Evolutionary conservation across 2,113 vertebrate genomes (phyloP).

Genomic region (Oxyura jamaicensis): DNA sequence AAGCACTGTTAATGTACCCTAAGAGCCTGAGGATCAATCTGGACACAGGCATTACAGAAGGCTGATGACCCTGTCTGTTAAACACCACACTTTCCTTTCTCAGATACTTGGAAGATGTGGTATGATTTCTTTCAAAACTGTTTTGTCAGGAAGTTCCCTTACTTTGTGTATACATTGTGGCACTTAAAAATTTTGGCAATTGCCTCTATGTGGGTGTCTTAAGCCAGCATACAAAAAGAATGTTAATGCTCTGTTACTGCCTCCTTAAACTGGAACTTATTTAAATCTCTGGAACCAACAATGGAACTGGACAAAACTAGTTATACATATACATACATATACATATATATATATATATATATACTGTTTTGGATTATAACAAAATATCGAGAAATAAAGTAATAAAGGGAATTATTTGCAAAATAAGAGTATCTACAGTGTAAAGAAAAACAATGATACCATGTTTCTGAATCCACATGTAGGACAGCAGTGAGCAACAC

Average conservation of each 20-base stretch:
- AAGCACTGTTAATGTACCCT: not conserved
- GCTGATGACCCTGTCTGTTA: not conserved
- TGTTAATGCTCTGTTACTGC: constrained; percentile 3
- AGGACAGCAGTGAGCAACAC: not conserved
- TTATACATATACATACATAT: no score
- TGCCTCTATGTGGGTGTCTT: not conserved
- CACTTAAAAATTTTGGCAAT: not conserved
- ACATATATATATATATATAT: not conserved
- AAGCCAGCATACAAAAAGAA: constrained; percentile 22
- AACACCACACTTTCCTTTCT: not conserved
- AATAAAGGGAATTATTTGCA: not conserved
- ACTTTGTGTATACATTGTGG: not conserved
- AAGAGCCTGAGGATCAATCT: not conserved
- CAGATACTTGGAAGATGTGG: not conserved
- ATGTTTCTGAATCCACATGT: not conserved
- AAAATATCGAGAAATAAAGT: not conserved
- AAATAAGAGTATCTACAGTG: not conserved
- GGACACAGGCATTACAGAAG: not conserved
- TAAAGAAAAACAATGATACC: not conserved
- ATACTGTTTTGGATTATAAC: not conserved
- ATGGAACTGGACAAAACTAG: not conserved
- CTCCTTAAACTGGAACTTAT: not conserved
- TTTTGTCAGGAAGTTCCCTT: constrained; percentile 5
- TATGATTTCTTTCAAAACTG: not conserved
- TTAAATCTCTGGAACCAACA: not conserved